phyloP scores from a whole-genome alignment of 53 echinoderm and acorn worm species.

The Echinometra lucunter region DNA sequence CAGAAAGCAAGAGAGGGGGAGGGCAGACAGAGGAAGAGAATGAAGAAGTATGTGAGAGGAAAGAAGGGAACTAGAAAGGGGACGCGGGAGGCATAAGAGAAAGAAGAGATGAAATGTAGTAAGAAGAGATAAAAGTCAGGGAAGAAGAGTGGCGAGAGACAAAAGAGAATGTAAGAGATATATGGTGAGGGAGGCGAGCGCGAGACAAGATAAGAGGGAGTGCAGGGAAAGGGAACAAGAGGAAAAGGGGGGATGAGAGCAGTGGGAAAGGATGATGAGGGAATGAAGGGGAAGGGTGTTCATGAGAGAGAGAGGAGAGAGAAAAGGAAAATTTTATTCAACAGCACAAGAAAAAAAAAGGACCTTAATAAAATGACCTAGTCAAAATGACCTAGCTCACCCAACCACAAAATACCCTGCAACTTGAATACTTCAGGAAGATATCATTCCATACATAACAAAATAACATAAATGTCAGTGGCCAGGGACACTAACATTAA shows the following conservation, averaged over 20 bases:
- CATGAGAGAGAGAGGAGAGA: background rate
- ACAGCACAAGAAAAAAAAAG: background rate
- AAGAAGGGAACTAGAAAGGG: background rate
- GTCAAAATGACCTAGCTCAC: background rate
- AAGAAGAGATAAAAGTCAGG: too few relatives aligned
- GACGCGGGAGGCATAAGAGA: background rate
- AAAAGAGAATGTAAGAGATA: too few relatives aligned
- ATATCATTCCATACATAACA: background rate
- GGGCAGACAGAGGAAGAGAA: background rate
- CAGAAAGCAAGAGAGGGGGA: background rate
- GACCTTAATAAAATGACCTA: background rate
- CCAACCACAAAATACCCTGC: background rate
- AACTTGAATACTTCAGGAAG: background rate
- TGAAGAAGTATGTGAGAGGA: background rate
- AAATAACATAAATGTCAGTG: background rate
- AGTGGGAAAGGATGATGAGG: background rate
- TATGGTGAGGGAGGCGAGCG: too few relatives aligned
- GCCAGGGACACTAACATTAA: conserved; percentile 13
- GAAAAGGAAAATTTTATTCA: background rate
- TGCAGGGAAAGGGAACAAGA: background rate
- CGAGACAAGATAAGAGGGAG: too few relatives aligned
- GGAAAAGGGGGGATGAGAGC: too few relatives aligned
- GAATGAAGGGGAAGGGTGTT: background rate
- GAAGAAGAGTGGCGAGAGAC: too few relatives aligned
- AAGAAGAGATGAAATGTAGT: too few relatives aligned